Percentiles rank a stretch among this genome's conserved stretches.
These are phyloP conservation scores for Steatocranus sp. DNA, from an alignment of 2,797 vertebrate genomes.

Conservation along the genomic window DNA sequence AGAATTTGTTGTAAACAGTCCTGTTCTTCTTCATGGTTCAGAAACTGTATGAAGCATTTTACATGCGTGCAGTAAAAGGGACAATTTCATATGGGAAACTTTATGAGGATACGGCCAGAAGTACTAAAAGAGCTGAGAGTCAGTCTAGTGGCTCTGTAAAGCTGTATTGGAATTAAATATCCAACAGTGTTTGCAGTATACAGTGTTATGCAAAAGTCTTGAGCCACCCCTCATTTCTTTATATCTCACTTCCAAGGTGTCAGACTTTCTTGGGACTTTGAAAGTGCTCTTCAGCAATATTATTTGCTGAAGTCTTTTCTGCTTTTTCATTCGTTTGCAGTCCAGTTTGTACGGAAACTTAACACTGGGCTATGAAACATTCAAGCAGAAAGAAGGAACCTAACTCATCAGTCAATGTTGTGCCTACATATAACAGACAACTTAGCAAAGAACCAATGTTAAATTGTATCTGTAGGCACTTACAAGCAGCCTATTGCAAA, in stretches of 20 bases:
- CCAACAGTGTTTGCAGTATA: background rate
- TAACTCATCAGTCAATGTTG: background rate
- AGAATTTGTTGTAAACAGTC: slow-evolving; percentile 6
- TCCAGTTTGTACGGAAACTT: background rate
- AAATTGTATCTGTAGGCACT: background rate
- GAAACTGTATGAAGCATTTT: slow-evolving; percentile 24
- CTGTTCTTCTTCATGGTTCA: slow-evolving; percentile 1
- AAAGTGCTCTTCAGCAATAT: background rate
- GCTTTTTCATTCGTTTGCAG: background rate
- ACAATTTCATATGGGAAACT: slow-evolving; percentile 33
- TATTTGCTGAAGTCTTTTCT: background rate
- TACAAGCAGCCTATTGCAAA: background rate
- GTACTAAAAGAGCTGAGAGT: background rate
- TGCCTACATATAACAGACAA: background rate
- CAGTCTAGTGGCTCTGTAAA: background rate
- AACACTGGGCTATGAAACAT: background rate
- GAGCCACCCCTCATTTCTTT: background rate
- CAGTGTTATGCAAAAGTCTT: background rate
- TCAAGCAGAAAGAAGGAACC: background rate
- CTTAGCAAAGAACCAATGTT: background rate
- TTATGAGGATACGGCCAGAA: slow-evolving; percentile 7
- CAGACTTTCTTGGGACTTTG: background rate
- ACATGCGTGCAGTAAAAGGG: slow-evolving; percentile 38
- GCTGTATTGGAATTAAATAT: background rate
- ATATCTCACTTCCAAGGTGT: background rate